A percentile compares a stretch with the other conserved stretches of the same genome.
Conservation (phyloP, 2,888 invertebrate species). For the Therioaphis trifolii region DNA sequence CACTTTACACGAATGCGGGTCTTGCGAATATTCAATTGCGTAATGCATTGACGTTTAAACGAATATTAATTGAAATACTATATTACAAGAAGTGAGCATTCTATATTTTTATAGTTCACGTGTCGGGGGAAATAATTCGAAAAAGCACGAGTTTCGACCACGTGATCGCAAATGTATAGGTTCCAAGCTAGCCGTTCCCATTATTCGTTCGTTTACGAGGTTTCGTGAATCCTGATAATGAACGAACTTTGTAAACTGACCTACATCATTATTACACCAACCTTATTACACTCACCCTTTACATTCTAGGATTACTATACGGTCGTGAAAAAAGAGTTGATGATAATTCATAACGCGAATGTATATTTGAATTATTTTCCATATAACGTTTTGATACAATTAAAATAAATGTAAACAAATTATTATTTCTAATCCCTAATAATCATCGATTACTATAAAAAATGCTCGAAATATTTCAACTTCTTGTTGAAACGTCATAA, state of each 20-base stretch:
- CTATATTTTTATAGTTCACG: background rate
- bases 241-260: background rate
- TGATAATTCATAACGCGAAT: background rate
- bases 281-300: background rate
- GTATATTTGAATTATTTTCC: too few relatives aligned
- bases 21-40: background rate
- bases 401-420: too few relatives aligned
- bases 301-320: background rate
- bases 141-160: background rate
- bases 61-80: background rate
- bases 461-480: too few relatives aligned
- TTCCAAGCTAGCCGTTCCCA: background rate
- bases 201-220: slow-evolving; percentile 6
- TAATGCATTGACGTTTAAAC: background rate
- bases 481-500: too few relatives aligned
- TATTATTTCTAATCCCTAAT: too few relatives aligned
- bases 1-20: background rate
- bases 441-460: too few relatives aligned
- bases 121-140: background rate
- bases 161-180: background rate
- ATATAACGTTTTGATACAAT: too few relatives aligned
- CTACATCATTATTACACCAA: background rate
- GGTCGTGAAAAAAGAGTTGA: background rate
- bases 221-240: slow-evolving; percentile 19
- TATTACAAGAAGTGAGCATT: background rate